Conservation (phyloP, 2,797 vertebrate species). For the Acrossocheilus fasciatus region DNA sequence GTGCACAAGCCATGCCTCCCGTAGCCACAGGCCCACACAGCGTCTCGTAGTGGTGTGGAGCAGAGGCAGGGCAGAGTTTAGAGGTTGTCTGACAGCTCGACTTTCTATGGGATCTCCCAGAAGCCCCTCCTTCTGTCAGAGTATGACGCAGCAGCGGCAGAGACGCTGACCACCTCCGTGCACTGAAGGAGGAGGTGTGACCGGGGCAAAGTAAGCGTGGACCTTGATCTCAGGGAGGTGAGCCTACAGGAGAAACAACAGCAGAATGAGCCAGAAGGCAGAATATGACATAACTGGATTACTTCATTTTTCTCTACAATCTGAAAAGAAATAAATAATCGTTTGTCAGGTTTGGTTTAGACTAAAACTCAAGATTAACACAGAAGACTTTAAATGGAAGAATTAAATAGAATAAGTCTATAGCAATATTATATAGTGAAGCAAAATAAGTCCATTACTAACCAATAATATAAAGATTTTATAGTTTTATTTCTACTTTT, state of each 20-base stretch:
- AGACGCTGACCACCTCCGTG: conserved; percentile 96
- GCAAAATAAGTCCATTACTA: background rate
- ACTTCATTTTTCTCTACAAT: background rate
- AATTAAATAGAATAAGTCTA: background rate
- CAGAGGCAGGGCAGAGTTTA: conserved; percentile 50
- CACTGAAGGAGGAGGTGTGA: conserved; percentile 96
- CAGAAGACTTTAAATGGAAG: background rate
- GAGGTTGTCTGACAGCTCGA: conserved; percentile 61
- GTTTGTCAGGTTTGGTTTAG: background rate
- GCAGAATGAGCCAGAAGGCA: background rate
- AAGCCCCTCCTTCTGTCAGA: conserved; percentile 81
- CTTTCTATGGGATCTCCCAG: conserved; percentile 41
- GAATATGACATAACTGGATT: background rate
- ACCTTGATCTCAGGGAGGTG: conserved; percentile 99
- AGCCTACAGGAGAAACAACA: conserved; percentile 82
- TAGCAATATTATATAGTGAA: background rate
- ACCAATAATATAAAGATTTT: background rate
- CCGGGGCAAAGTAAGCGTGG: conserved; percentile 97
- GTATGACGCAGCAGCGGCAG: conserved; percentile 98
- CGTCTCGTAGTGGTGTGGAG: conserved; percentile 46
- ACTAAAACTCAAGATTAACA: background rate
- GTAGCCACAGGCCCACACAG: conserved; percentile 40
- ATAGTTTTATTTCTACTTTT: background rate
- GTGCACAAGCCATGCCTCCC: conserved; percentile 44
- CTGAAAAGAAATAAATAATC: background rate